Evolutionary conservation across 2,113 vertebrate species (phyloP).

Genomic region (Epinephelus moara): DNA sequence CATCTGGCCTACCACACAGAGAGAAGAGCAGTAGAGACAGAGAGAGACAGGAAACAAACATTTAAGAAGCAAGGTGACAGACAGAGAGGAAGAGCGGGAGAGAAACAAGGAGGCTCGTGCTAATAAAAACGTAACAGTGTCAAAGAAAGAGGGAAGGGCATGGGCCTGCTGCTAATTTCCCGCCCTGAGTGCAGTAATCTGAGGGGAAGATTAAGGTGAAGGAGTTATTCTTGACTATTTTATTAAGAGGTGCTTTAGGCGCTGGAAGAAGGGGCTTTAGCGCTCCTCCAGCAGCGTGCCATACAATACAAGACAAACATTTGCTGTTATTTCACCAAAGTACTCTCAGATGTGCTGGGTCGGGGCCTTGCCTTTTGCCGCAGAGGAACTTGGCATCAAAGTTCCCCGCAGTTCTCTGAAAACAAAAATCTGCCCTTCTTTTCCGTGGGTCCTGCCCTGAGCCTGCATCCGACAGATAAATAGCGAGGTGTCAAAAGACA

Average conservation of each 20-base stretch:
- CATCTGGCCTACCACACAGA: slow-evolving; percentile 57
- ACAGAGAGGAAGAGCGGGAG: slow-evolving; percentile 20
- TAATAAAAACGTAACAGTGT: slow-evolving; percentile 59
- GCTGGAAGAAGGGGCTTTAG: slow-evolving; percentile 86
- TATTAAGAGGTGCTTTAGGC: slow-evolving; percentile 88
- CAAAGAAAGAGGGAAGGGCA: slow-evolving; percentile 56
- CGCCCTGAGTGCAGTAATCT: slow-evolving; percentile 85
- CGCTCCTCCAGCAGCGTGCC: slow-evolving; percentile 87
- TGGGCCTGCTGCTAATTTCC: slow-evolving; percentile 86
- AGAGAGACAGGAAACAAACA: slow-evolving; percentile 24
- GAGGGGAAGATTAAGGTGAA: slow-evolving; percentile 87
- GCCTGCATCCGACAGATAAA: slow-evolving; percentile 76
- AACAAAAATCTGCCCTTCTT: slow-evolving; percentile 74
- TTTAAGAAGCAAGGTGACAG: slow-evolving; percentile 26
- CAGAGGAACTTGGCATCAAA: slow-evolving; percentile 84
- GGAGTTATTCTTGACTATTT: slow-evolving; percentile 89
- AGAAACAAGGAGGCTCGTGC: slow-evolving; percentile 2
- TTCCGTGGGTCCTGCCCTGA: slow-evolving; percentile 71
- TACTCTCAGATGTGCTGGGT: slow-evolving; percentile 85
- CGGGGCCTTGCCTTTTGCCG: slow-evolving; percentile 71
- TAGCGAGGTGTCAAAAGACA: slow-evolving; percentile 79
- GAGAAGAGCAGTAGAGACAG: slow-evolving; percentile 14
- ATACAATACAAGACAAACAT: slow-evolving; percentile 91
- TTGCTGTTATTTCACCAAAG: slow-evolving; percentile 90
- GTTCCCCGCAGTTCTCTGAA: slow-evolving; percentile 73